A percentile compares a stretch with the other conserved stretches of the same genome.
Evolutionary conservation across 2,888 invertebrate species (phyloP).

Genomic region (Drosophila mayaguana): DNA sequence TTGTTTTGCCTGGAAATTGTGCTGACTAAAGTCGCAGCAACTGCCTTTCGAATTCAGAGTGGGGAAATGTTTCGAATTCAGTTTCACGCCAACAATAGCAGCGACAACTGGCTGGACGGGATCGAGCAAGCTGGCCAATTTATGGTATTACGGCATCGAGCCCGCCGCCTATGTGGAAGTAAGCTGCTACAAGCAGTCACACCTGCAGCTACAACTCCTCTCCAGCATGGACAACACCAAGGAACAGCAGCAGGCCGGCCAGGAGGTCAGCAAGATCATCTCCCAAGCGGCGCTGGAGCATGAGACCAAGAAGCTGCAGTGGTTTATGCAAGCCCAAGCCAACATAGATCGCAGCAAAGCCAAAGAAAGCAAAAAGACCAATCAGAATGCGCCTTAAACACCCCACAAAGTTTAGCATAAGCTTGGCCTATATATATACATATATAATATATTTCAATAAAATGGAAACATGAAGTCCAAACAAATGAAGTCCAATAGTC

Average conservation of each 20-base stretch:
- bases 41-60: constrained; percentile 3
- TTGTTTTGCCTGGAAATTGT: constrained; percentile 36
- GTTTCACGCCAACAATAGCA: constrained; percentile 29
- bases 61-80: constrained; percentile 23
- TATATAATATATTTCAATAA: no score
- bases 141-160: constrained; percentile 38
- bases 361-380: neutral
- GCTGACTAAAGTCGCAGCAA: constrained; percentile 17
- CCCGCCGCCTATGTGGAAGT: constrained; percentile 63
- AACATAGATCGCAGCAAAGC: neutral
- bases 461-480: no score
- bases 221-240: constrained; percentile 15
- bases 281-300: constrained; percentile 56
- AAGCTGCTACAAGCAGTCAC: constrained; percentile 10
- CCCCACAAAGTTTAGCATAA: neutral
- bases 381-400: neutral
- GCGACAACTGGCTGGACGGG: constrained; percentile 7
- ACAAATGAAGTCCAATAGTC: no score
- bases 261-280: constrained; percentile 49
- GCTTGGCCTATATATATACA: no score
- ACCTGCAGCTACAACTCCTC: neutral
- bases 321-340: constrained; percentile 16
- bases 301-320: constrained; percentile 40
- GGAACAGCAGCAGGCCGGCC: constrained; percentile 11
- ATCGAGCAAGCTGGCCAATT: constrained; percentile 35